Base-by-base conservation (phyloP, 2,888 invertebrate species). In the Meloe dianella region DNA sequence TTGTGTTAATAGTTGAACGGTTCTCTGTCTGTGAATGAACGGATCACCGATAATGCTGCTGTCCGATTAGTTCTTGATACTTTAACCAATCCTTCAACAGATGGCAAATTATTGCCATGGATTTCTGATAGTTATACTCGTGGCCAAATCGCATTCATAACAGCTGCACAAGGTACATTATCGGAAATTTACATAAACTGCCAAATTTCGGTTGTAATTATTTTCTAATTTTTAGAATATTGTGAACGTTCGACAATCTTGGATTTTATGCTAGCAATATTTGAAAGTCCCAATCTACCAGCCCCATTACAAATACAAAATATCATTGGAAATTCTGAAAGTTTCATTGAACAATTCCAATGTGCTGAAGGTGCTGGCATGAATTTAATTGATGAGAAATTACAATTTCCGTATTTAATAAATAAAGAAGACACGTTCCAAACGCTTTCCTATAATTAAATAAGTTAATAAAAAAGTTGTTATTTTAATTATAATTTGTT, bases 161-260 rank as follows among this genome's bases (percentile, higher is more conserved):
- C 75, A 6, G 60, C 73, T 12, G 77, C 77, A n/a, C 79, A 80
- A 74, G 78, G 80, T 79, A n/a, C n/a, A n/a, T n/a, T n/a, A n/a
- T n/a, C n/a, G n/a, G n/a, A n/a, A n/a, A n/a, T n/a, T n/a, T n/a
- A n/a, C n/a, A n/a, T n/a, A n/a, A n/a, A n/a, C n/a, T n/a, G n/a
- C n/a, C n/a, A n/a, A n/a, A n/a, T n/a, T n/a, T n/a, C n/a, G n/a
- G n/a, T n/a, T n/a, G 6, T 35, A 35, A 35, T 35, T 35, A 22
- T 10, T 47, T 51, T 30, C 22, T 41, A 56, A 65, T 24, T 75
- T 74, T 60, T 59, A 80, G 79, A 79, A 64, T 76, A 74, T 60
- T 80, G 79, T 63, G 70, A 69, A 60, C 67, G 71, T 32, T 71
- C 63, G 7, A 65, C 69, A 1, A 38, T 72, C 5, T 29, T 70